Percentiles rank a stretch among this genome's conserved stretches.
Evolutionary conservation across 2,888 invertebrate genomes (phyloP).

Genomic region (Nymphalis polychloros): DNA sequence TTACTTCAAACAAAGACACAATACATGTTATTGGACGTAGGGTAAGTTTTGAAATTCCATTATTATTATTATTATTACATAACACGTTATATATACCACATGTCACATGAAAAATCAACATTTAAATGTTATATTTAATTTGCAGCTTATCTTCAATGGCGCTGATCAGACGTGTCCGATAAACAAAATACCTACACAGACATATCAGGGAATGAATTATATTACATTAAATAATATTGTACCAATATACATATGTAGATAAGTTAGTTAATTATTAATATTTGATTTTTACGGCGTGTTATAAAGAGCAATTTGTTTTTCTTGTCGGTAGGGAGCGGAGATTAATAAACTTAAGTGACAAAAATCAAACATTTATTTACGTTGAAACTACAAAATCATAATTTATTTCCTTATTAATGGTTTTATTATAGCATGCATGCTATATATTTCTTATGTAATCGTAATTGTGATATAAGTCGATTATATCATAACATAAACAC

Average conservation of each 20-base stretch:
- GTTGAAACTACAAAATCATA: no score
- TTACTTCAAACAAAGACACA: background rate
- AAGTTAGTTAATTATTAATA: no score
- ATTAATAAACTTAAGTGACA: no score
- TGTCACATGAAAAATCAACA: background rate
- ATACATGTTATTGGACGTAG: no score
- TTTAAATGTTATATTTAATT: constrained; percentile 1
- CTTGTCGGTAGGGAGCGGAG: background rate
- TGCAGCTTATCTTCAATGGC: constrained; percentile 4
- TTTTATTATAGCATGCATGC: no score
- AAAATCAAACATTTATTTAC: no score
- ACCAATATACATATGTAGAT: background rate
- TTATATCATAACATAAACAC: no score
- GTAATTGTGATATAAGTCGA: no score
- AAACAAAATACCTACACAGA: background rate
- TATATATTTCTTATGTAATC: no score
- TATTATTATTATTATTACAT: no score
- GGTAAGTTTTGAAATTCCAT: background rate
- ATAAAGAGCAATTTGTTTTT: background rate
- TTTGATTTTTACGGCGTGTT: background rate
- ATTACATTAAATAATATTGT: background rate
- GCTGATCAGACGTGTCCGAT: background rate
- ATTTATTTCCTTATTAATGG: no score
- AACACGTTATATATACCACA: background rate
- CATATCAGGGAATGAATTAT: background rate